phyloP scores from a whole-genome alignment of 1,140 invertebrate genomes.

The Zaprionus ghesquierei region DNA sequence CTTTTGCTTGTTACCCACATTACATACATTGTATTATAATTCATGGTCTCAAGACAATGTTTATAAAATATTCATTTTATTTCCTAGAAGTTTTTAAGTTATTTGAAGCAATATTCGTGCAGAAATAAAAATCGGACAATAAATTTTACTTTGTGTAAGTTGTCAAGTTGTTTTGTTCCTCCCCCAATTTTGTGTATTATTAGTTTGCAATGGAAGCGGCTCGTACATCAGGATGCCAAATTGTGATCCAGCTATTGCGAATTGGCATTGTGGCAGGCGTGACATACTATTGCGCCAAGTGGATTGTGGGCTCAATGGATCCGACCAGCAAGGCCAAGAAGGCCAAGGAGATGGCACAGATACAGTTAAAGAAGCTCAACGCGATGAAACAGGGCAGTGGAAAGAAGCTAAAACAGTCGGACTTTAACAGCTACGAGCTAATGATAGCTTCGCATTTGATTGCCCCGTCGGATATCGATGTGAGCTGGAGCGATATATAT shows the following conservation, averaged over 20 bases:
- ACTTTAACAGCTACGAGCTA: conserved; percentile 95
- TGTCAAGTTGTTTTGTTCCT: conserved; percentile 1
- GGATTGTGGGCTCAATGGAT: conserved; percentile 90
- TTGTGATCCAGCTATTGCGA: conserved; percentile 87
- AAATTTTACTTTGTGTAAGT: background rate
- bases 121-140: no score
- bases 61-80: no score
- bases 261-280: conserved; percentile 90
- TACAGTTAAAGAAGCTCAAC: conserved; percentile 84
- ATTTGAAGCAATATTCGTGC: no score
- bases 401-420: conserved; percentile 81
- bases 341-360: conserved; percentile 88
- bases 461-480: conserved; percentile 91
- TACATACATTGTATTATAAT: no score
- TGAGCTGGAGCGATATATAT: conserved; percentile 96
- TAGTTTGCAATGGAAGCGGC: conserved; percentile 45
- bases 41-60: no score
- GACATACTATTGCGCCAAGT: conserved; percentile 94
- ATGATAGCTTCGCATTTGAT: conserved; percentile 97
- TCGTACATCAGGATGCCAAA: conserved; percentile 84
- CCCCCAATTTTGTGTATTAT: background rate
- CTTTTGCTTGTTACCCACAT: no score
- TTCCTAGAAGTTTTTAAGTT: no score
- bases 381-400: conserved; percentile 60
- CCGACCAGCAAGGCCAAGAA: conserved; percentile 90